Conservation (phyloP, 2,797 vertebrate species). For the Myotis planiceps region DNA sequence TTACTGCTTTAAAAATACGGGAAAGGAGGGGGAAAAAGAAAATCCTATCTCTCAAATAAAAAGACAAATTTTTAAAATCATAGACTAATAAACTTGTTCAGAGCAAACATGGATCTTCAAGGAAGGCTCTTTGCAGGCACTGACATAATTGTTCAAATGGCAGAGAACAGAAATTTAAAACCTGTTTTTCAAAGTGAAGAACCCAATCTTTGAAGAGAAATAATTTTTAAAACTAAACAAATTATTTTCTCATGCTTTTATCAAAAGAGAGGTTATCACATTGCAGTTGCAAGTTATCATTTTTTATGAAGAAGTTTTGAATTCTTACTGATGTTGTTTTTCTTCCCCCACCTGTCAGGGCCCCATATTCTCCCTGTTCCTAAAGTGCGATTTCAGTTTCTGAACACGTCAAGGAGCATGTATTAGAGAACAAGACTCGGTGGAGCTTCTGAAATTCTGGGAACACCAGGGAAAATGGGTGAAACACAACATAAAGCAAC, state of each 20-base stretch:
- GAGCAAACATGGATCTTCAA: background rate
- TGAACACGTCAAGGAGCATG: background rate
- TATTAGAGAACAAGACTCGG: background rate
- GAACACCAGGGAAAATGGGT: background rate
- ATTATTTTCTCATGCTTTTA: background rate
- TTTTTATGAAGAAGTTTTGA: background rate
- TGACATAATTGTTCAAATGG: background rate
- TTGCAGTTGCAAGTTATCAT: background rate
- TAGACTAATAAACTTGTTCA: background rate
- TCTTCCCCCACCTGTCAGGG: background rate
- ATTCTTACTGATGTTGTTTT: background rate
- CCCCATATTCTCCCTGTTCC: background rate
- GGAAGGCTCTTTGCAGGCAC: background rate
- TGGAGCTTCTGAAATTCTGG: background rate
- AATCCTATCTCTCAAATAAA: background rate
- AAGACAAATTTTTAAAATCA: conserved; percentile 4
- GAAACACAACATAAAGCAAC: background rate
- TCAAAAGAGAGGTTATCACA: background rate
- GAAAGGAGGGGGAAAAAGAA: background rate
- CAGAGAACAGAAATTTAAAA: conserved; percentile 25
- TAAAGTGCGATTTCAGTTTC: background rate
- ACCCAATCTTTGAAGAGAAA: background rate
- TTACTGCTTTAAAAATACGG: conserved; percentile 24
- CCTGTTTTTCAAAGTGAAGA: background rate
- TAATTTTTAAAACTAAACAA: conserved; percentile 11